Percentiles rank a stretch among this genome's conserved stretches.
phyloP scores from a whole-genome alignment of 2,888 invertebrate genomes.

The Campoplex capitator region DNA sequence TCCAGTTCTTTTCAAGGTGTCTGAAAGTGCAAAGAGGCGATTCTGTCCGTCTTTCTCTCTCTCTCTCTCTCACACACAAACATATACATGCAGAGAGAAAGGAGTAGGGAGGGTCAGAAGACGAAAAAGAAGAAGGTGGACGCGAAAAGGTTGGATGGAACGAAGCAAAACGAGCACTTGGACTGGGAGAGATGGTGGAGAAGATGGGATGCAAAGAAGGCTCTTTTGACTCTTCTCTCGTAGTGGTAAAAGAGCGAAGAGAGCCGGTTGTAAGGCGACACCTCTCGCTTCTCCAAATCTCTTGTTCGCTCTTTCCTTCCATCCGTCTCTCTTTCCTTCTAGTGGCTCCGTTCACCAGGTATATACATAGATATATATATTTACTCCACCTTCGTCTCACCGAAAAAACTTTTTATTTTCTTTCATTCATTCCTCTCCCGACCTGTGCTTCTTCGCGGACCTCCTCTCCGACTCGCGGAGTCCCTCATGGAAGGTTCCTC shows the following conservation, averaged over 20 bases:
- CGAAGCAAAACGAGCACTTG: conserved; percentile 79
- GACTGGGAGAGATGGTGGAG: conserved; percentile 82
- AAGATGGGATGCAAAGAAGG: conserved; percentile 85
- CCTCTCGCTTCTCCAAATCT: conserved; percentile 82
- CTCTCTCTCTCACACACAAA: not conserved
- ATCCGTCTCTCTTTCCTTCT: conserved; percentile 43
- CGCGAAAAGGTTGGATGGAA: conserved; percentile 74
- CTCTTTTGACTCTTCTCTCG: conserved; percentile 74
- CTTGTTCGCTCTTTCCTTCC: conserved; percentile 73
- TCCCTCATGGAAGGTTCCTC: conserved; percentile 45
- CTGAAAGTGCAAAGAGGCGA: conserved; percentile 60
- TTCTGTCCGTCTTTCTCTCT: conserved; percentile 21
- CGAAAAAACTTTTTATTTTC: conserved; percentile 67
- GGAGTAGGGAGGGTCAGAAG: conserved; percentile 39
- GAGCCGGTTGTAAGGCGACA: conserved; percentile 85
- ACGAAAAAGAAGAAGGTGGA: conserved; percentile 64
- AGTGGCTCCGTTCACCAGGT: conserved; percentile 41
- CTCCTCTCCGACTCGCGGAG: conserved; percentile 54
- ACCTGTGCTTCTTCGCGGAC: conserved; percentile 58
- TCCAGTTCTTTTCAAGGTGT: conserved; percentile 57
- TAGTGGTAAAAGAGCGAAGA: conserved; percentile 80
- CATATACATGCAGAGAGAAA: not conserved
- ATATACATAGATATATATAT: conserved; percentile 3
- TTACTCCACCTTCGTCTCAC: conserved; percentile 63
- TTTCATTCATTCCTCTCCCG: conserved; percentile 68